phyloP scores from a whole-genome alignment of 2,797 vertebrate species.

The Percopsis omiscomaycus region DNA sequence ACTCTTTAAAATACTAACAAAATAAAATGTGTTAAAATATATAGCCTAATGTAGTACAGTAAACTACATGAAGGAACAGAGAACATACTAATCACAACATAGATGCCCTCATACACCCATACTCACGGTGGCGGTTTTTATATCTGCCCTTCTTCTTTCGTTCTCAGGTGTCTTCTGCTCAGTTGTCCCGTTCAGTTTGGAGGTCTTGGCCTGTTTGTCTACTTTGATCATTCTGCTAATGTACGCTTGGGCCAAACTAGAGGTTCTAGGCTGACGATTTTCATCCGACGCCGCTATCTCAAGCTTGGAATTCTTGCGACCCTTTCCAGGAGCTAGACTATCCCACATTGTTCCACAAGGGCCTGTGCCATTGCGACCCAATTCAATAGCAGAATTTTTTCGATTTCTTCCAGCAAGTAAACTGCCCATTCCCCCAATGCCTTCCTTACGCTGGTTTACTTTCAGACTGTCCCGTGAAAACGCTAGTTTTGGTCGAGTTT shows the following conservation, averaged over 20 bases:
- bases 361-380: conserved; percentile 61
- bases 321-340: conserved; percentile 82
- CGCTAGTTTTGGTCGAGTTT: conserved; percentile 71
- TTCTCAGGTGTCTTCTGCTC: conserved; percentile 69
- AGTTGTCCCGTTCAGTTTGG: conserved; percentile 66
- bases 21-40: not conserved
- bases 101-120: not conserved
- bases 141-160: conserved; percentile 77
- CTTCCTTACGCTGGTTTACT: conserved; percentile 77
- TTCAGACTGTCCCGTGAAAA: conserved; percentile 76
- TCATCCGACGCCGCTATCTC: conserved; percentile 72
- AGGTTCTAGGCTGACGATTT: conserved; percentile 69
- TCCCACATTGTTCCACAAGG: conserved; percentile 77
- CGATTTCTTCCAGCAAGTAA: conserved; percentile 80
- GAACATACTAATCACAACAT: too few relatives aligned
- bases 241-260: conserved; percentile 83
- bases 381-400: conserved; percentile 87
- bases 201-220: conserved; percentile 88
- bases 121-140: conserved; percentile 80
- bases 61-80: not conserved
- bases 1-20: not conserved
- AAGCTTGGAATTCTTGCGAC: conserved; percentile 85
- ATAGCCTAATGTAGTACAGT: not conserved
- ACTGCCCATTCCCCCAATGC: conserved; percentile 61
- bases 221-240: conserved; percentile 96